A percentile compares a stretch with the other conserved stretches of the same genome.
These are phyloP conservation scores for Metridium senile DNA, from an alignment of 92 coral and sea anemone species.

Conservation along the genomic window DNA sequence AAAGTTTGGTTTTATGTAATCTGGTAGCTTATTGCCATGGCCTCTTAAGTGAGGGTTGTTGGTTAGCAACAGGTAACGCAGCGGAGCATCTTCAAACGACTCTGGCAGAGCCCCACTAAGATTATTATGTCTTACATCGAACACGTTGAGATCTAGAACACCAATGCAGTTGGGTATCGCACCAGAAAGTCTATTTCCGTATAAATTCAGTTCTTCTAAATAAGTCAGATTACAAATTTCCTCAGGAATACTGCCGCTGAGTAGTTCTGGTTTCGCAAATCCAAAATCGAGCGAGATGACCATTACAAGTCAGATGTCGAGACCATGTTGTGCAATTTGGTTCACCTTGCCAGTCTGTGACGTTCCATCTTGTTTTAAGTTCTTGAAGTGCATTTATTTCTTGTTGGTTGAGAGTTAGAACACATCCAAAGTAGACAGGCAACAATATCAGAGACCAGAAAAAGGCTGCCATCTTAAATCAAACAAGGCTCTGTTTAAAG, in stretches of 20 bases:
- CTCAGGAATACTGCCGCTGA: neutral
- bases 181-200: neutral
- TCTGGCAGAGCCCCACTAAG: constrained; percentile 3
- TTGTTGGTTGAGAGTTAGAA: neutral
- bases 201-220: constrained; percentile 1
- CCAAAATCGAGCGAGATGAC: constrained; percentile 9
- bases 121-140: constrained; percentile 5
- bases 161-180: constrained; percentile 4
- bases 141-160: constrained; percentile 9
- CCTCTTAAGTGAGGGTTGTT: neutral
- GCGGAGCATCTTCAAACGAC: constrained; percentile 4
- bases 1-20: neutral
- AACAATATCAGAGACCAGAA: neutral
- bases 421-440: neutral
- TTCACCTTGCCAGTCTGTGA: constrained; percentile 6
- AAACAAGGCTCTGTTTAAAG: too few relatives aligned
- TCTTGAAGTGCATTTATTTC: constrained; percentile 5
- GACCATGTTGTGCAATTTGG: constrained; percentile 13
- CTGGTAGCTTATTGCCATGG: neutral
- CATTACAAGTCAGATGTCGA: constrained; percentile 10
- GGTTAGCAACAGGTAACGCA: neutral
- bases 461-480: neutral
- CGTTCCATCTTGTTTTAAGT: constrained; percentile 11
- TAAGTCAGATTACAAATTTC: neutral
- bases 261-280: constrained; percentile 1